Base-by-base conservation (phyloP, 2,888 invertebrate genomes). In the Branchinecta sandiegonensis region DNA sequence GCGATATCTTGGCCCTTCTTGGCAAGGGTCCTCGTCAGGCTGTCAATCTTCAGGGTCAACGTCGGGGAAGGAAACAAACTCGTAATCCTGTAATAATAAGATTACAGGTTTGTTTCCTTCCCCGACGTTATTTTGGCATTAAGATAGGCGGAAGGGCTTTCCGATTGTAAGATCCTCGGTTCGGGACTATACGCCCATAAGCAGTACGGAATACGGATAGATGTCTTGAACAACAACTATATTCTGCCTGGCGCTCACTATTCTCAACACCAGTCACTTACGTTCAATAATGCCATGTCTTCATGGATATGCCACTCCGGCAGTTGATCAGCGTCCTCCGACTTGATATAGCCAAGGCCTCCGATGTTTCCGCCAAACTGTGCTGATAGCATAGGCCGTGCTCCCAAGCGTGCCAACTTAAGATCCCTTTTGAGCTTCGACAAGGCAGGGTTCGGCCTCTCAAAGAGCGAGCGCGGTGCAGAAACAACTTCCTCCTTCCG, bases 251-350 rank as follows among this genome's bases (percentile, higher is more conserved):
- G 5, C 4, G 6, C 37, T 37, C 37, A 64, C n/a, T 1, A 64
- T 23, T 12, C n/a, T 67, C 0, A 46, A 47, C 8, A 67, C 14
- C 8, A 46, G 47, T 8, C 9, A 56, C 50, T 69, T 74, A 90
- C 90, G 79, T 90, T 89, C 14, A 94, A 81, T 69, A 95, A 82
- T 46, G 89, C 86, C 81, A 89, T 88, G 78, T 96, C 95, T 79
- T 96, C 95, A 76, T 89, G 86, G 70, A 92, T 85, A 72, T 88
- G 83, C 95, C 95, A 96, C 74, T 93, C 93, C 70, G 89, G 87
- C 73, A 84, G 83, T 70, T 86, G 82, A 65, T 86, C 85, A 9
- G 83, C 66, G 10, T 71, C 70, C 65, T 70, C 69, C 65, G 14
- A 17, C 23, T 23, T 56, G 63, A 56, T 56, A 3, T 56, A 23